phyloP scores from a whole-genome alignment of 2,113 vertebrate genomes.

The Eretmochelys imbricata region DNA sequence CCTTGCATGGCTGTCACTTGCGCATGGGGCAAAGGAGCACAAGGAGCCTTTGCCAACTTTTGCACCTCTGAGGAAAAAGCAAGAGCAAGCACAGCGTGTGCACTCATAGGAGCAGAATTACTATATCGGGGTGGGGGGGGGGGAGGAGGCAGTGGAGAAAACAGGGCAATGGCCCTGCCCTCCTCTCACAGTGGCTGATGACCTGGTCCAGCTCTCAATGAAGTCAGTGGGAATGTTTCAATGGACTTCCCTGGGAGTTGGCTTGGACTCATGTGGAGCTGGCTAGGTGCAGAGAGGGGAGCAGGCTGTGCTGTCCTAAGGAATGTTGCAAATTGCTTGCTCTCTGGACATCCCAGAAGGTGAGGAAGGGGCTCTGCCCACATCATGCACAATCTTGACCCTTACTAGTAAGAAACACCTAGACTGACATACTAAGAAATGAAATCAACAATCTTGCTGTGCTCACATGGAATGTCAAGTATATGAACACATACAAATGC shows the following conservation, averaged over 20 bases:
- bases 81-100: not conserved
- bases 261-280: slow-evolving; percentile 1
- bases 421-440: not conserved
- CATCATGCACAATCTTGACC: not conserved
- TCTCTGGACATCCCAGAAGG: not conserved
- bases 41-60: not conserved
- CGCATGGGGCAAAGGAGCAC: not conserved
- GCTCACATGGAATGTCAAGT: not conserved
- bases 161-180: not conserved
- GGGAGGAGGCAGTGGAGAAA: not conserved
- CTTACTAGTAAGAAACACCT: not conserved
- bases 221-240: slow-evolving; percentile 27
- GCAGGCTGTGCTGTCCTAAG: not conserved
- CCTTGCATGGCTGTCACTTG: not conserved
- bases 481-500: not conserved
- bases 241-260: not conserved
- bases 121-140: not conserved
- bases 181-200: slow-evolving; percentile 4
- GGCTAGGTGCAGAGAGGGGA: not conserved
- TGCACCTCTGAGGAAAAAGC: not conserved
- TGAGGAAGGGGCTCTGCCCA: not conserved
- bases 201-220: slow-evolving; percentile 1
- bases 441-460: not conserved
- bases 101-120: not conserved
- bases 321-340: not conserved